A percentile compares a stretch with the other conserved stretches of the same genome.
phyloP scores from a whole-genome alignment of 1,140 invertebrate species.

The Aleiodes sp. region DNA sequence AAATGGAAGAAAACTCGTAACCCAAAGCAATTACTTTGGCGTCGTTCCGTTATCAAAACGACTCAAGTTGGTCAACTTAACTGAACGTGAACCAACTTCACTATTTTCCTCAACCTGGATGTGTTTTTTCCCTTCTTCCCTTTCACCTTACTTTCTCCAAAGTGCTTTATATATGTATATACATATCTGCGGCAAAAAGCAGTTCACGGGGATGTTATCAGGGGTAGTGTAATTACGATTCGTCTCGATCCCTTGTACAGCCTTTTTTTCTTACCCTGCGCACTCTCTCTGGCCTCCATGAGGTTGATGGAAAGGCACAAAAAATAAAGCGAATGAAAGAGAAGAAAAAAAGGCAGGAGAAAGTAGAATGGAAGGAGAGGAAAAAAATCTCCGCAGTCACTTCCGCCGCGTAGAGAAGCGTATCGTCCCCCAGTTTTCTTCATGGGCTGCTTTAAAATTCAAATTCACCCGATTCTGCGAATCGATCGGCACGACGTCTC shows the following conservation, averaged over 20 bases:
- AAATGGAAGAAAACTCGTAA: no score
- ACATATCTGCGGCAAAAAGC: neutral
- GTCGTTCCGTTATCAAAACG: neutral
- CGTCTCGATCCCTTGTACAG: neutral
- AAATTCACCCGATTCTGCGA: slow-evolving; percentile 11
- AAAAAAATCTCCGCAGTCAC: neutral
- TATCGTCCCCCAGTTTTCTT: neutral
- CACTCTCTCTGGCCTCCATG: neutral
- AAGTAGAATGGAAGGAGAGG: neutral
- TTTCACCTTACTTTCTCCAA: no score
- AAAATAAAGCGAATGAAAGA: neutral
- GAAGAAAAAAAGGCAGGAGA: neutral
- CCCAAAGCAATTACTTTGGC: neutral
- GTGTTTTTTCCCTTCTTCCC: neutral
- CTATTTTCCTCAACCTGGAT: neutral
- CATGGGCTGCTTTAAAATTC: slow-evolving; percentile 15
- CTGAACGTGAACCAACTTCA: no score
- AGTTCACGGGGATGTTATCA: slow-evolving; percentile 6
- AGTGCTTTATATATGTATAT: neutral
- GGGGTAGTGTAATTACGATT: slow-evolving; percentile 4
- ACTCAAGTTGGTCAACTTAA: neutral
- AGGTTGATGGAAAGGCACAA: slow-evolving; percentile 11
- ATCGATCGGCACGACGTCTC: slow-evolving; percentile 15
- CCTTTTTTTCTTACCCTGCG: neutral
- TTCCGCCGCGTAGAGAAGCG: neutral